phyloP scores from a whole-genome alignment of 2,797 vertebrate species.

The Remorina albescens region DNA sequence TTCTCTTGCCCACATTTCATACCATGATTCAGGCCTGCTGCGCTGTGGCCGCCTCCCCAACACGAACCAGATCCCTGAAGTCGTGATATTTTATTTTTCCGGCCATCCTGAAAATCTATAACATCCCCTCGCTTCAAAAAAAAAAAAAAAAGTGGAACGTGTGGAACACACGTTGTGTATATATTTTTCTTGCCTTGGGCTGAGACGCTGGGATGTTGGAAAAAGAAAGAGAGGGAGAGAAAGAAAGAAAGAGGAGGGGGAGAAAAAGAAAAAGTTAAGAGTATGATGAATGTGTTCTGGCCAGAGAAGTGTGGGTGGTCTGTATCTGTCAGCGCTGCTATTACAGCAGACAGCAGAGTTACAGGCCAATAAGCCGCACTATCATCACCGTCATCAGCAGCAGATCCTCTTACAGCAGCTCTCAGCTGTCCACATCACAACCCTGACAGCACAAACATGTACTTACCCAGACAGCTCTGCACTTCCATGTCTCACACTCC shows the following conservation, averaged over 20 bases:
- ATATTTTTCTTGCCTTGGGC: slow-evolving; percentile 64
- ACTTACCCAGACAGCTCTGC: slow-evolving; percentile 64
- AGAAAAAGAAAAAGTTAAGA: slow-evolving; percentile 43
- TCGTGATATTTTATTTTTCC: slow-evolving; percentile 66
- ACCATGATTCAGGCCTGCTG: slow-evolving; percentile 53
- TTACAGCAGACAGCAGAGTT: slow-evolving; percentile 80
- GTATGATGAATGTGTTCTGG: slow-evolving; percentile 79
- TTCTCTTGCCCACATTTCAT: slow-evolving; percentile 56
- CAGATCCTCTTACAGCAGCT: slow-evolving; percentile 78
- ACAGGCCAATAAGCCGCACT: slow-evolving; percentile 79
- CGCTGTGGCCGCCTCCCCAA: slow-evolving; percentile 62
- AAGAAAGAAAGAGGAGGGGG: too few species aligned
- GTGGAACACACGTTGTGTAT: slow-evolving; percentile 57
- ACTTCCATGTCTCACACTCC: slow-evolving; percentile 48
- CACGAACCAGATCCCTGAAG: slow-evolving; percentile 66
- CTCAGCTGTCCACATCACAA: slow-evolving; percentile 76
- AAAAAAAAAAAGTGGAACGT: slow-evolving; percentile 47
- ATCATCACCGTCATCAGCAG: slow-evolving; percentile 81
- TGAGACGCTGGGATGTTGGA: slow-evolving; percentile 45
- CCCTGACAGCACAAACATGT: slow-evolving; percentile 70
- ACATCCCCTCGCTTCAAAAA: slow-evolving; percentile 67
- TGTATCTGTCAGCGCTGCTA: slow-evolving; percentile 77
- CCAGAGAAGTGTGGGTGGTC: slow-evolving; percentile 80
- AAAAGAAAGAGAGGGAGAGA: too few species aligned
- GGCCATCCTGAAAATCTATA: slow-evolving; percentile 70